Evolutionary conservation across 2,797 vertebrate genomes (phyloP).

Genomic region (Rhynchotus rufescens): DNA sequence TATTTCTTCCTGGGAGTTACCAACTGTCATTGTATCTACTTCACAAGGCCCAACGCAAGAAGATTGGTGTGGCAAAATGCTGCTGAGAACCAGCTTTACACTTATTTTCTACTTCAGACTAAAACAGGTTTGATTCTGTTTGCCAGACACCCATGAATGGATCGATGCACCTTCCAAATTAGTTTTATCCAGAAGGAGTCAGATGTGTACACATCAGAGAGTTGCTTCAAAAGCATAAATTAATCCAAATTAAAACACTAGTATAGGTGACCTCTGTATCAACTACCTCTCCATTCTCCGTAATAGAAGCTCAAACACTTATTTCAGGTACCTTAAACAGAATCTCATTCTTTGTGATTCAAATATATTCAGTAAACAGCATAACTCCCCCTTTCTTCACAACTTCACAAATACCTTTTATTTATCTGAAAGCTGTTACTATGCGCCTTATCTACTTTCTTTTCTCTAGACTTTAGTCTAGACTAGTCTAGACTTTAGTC

Average conservation of each 20-base stretch:
- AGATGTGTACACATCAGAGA: background rate
- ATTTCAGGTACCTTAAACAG: background rate
- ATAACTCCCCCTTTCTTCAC: background rate
- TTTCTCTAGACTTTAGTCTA: background rate
- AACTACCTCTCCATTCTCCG: background rate
- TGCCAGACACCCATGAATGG: background rate
- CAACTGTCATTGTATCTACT: background rate
- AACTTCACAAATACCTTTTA: background rate
- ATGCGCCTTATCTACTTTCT: background rate
- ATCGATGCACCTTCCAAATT: background rate
- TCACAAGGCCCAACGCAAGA: rapidly evolving
- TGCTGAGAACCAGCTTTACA: background rate
- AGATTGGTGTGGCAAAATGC: background rate
- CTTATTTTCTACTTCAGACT: background rate
- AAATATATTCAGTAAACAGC: background rate
- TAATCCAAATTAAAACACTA: background rate
- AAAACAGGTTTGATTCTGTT: background rate
- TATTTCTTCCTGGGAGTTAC: background rate
- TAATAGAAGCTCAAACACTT: background rate
- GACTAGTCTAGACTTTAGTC: background rate
- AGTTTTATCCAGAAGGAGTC: background rate
- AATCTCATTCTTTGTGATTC: background rate
- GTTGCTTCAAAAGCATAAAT: background rate
- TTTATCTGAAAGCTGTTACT: background rate
- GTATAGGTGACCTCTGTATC: background rate